Evolutionary conservation across 1,140 invertebrate genomes (phyloP).

Genomic region (Daktulosphaira vitifoliae): DNA sequence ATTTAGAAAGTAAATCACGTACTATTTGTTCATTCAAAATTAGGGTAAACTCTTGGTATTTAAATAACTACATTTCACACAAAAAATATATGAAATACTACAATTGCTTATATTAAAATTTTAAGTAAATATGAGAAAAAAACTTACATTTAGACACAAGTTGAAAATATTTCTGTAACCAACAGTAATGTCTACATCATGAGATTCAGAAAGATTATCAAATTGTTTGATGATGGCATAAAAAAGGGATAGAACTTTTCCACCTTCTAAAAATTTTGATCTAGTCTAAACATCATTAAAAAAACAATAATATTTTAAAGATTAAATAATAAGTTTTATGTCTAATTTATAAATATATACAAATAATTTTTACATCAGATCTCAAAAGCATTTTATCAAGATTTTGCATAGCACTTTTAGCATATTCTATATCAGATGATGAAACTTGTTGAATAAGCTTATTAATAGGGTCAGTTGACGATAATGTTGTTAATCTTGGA

Average conservation of each 20-base stretch:
- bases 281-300: too few relatives aligned
- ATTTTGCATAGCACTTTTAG: slow-evolving; percentile 10
- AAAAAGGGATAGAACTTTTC: slow-evolving; percentile 25
- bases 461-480: slow-evolving; percentile 6
- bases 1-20: slow-evolving; percentile 14
- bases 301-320: background rate
- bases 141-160: slow-evolving; percentile 22
- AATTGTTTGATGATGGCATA: slow-evolving; percentile 25
- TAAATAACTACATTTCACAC: slow-evolving; percentile 7
- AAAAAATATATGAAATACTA: background rate
- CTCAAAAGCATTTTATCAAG: slow-evolving; percentile 26
- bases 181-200: slow-evolving; percentile 26
- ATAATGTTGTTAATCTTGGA: background rate
- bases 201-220: slow-evolving; percentile 27
- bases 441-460: slow-evolving; percentile 21
- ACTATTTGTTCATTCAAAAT: slow-evolving; percentile 30
- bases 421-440: slow-evolving; percentile 2
- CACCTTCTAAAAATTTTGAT: slow-evolving; percentile 29
- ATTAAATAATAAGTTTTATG: background rate
- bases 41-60: slow-evolving; percentile 26
- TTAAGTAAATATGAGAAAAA: too few relatives aligned
- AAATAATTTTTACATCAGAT: slow-evolving; percentile 17
- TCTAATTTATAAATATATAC: background rate
- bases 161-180: slow-evolving; percentile 28
- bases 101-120: too few relatives aligned